Conservation (phyloP, 2,797 vertebrate species). For the Sarcoramphus papa region DNA sequence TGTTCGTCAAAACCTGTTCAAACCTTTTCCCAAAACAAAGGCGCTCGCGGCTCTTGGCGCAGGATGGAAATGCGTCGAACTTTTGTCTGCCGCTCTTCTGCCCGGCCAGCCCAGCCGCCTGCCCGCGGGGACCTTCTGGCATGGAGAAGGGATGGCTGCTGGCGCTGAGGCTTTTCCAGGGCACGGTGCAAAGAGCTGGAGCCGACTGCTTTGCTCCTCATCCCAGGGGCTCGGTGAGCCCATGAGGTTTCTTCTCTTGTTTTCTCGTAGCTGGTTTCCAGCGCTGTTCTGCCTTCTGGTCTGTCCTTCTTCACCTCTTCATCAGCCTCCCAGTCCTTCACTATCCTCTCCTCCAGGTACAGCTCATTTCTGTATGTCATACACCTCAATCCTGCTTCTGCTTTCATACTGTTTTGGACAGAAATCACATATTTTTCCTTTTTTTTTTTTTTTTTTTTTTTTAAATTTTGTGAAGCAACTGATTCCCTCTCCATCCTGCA, state of each 20-base stretch:
- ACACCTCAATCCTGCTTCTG: background rate
- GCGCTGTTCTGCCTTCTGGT: background rate
- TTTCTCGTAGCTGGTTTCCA: fast-evolving
- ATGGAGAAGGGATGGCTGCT: background rate
- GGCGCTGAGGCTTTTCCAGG: background rate
- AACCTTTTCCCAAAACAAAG: background rate
- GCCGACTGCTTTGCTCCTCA: fast-evolving
- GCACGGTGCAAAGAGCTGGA: background rate
- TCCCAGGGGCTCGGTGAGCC: background rate
- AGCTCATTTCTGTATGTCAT: fast-evolving
- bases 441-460: too few relatives aligned
- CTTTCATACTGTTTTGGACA: background rate
- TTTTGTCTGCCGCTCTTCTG: background rate
- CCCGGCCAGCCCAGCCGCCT: background rate
- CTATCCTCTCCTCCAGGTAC: background rate
- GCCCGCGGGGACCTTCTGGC: background rate
- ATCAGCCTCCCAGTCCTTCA: background rate
- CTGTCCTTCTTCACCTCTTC: background rate
- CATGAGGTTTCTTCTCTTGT: fast-evolving
- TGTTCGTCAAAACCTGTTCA: background rate
- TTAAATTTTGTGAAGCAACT: background rate
- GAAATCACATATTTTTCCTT: background rate
- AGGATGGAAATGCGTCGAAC: background rate
- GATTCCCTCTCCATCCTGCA: fast-evolving
- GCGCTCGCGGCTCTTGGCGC: background rate